phyloP scores from a whole-genome alignment of 2,113 vertebrate species.

The Calypte anna region DNA sequence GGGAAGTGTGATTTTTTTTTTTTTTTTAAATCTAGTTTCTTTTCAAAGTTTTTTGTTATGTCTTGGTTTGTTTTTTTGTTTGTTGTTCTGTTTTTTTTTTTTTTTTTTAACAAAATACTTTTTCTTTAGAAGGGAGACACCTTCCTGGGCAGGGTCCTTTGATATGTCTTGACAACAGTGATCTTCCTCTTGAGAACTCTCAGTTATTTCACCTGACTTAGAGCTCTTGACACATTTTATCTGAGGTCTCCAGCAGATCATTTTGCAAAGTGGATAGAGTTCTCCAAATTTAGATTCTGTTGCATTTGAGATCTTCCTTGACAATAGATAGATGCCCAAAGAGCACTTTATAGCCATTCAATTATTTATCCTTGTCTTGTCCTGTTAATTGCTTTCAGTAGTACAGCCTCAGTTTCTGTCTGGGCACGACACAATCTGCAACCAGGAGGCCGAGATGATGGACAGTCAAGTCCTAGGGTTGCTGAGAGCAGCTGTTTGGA shows the following conservation, averaged over 20 bases:
- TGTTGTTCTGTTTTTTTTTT: no score
- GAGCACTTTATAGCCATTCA: slow-evolving; percentile 66
- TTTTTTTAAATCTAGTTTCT: background rate
- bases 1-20: background rate
- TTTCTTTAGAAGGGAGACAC: background rate
- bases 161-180: background rate
- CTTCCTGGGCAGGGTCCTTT: background rate
- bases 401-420: background rate
- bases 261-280: slow-evolving; percentile 53
- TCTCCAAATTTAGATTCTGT: slow-evolving; percentile 60
- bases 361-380: slow-evolving; percentile 68
- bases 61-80: no score
- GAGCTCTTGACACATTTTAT: slow-evolving; percentile 1
- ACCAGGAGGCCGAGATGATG: background rate
- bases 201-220: background rate
- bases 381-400: slow-evolving; percentile 67
- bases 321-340: slow-evolving; percentile 39
- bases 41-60: background rate
- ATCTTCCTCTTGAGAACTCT: background rate
- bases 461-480: background rate
- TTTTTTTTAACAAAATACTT: background rate
- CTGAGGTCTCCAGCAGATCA: slow-evolving; percentile 21
- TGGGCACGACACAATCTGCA: background rate
- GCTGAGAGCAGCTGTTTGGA: background rate
- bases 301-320: slow-evolving; percentile 64